A percentile compares a stretch with the other conserved stretches of the same genome.
phyloP scores from a whole-genome alignment of 2,797 vertebrate genomes.

The Kryptopterus vitreolus region DNA sequence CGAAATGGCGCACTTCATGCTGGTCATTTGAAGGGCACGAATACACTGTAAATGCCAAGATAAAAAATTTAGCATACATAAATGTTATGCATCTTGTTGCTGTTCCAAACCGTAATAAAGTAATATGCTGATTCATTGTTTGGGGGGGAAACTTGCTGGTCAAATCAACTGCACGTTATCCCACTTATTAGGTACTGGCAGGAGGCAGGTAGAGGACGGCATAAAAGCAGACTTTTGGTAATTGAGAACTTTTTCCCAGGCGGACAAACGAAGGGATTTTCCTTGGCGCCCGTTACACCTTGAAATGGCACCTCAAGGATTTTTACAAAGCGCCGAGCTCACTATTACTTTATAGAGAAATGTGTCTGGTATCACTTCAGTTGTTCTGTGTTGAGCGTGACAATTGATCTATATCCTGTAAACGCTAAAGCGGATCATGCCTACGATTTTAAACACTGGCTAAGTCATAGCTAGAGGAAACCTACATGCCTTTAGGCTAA shows the following conservation, averaged over 20 bases:
- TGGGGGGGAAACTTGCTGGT: background rate
- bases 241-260: background rate
- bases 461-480: background rate
- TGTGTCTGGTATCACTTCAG: background rate
- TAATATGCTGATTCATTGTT: too few species aligned
- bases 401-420: background rate
- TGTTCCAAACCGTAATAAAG: background rate
- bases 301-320: background rate
- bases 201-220: background rate
- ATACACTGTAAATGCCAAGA: background rate
- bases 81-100: background rate
- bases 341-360: background rate
- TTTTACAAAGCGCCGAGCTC: background rate
- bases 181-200: background rate
- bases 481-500: background rate
- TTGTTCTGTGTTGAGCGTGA: background rate
- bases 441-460: background rate
- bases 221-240: background rate
- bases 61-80: background rate
- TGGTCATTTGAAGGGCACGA: background rate
- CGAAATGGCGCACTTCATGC: too few species aligned
- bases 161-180: background rate
- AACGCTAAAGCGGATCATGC: background rate
- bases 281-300: background rate
- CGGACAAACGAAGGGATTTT: background rate